Conservation (phyloP, 1,140 invertebrate genomes). For the Drosophila aff. region DNA sequence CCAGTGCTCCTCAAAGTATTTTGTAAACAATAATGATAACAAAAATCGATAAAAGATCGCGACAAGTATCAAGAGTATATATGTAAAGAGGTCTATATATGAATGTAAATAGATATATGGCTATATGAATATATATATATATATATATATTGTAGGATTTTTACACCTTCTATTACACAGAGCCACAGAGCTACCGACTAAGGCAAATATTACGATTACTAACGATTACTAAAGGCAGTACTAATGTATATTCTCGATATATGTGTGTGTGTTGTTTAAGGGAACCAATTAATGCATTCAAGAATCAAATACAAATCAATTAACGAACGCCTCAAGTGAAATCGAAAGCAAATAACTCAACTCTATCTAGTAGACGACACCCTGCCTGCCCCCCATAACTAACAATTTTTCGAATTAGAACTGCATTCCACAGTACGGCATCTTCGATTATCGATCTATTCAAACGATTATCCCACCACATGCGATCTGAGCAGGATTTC, state of each 20-base stretch:
- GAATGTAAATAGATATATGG: constrained; percentile 45
- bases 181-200: constrained; percentile 47
- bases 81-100: constrained; percentile 49
- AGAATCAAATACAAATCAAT: constrained; percentile 70
- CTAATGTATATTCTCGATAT: constrained; percentile 51
- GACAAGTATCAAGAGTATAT: constrained; percentile 42
- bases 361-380: constrained; percentile 24
- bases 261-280: constrained; percentile 67
- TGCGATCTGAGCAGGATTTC: constrained; percentile 51
- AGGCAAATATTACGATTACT: constrained; percentile 45
- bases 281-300: constrained; percentile 75
- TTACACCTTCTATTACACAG: constrained; percentile 52
- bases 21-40: constrained; percentile 84
- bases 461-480: constrained; percentile 83
- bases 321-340: constrained; percentile 59
- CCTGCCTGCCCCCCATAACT: constrained; percentile 1
- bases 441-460: constrained; percentile 43
- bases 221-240: constrained; percentile 27
- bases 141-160: constrained; percentile 50
- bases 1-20: constrained; percentile 85
- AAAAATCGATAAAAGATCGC: constrained; percentile 30
- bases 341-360: constrained; percentile 42
- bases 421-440: constrained; percentile 44
- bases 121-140: constrained; percentile 25
- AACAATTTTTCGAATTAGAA: constrained; percentile 18